These are phyloP conservation scores for Mizuhopecten yessoensis DNA, from an alignment of 1,140 invertebrate genomes.

Conservation along the genomic window DNA sequence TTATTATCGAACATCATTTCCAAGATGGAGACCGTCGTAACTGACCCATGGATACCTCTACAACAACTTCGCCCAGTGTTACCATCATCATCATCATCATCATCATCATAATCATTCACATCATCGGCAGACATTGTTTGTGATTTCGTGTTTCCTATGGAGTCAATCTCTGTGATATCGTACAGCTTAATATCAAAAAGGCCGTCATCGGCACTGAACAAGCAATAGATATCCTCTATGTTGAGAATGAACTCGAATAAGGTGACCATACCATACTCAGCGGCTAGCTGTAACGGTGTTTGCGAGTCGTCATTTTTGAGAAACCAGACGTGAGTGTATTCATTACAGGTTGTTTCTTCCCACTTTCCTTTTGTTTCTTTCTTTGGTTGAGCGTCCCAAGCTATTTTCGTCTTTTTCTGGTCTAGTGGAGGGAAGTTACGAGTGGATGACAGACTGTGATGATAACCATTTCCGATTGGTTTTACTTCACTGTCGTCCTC, in stretches of 20 bases:
- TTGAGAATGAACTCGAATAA: conserved; percentile 61
- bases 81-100: no score
- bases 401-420: background rate
- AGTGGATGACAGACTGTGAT: background rate
- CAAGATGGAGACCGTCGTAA: conserved; percentile 59
- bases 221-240: conserved; percentile 64
- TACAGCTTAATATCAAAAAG: conserved; percentile 70
- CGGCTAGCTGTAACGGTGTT: conserved; percentile 58
- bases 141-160: conserved; percentile 49
- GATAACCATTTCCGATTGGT: background rate
- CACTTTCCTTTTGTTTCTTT: background rate
- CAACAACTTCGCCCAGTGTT: conserved; percentile 50
- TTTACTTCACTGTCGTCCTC: background rate
- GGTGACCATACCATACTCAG: conserved; percentile 41
- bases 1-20: conserved; percentile 68
- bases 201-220: conserved; percentile 69
- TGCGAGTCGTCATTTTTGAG: conserved; percentile 56
- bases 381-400: background rate
- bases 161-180: conserved; percentile 73
- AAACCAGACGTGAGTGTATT: conserved; percentile 59
- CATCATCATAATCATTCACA: no score
- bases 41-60: conserved; percentile 47
- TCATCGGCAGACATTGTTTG: conserved; percentile 51
- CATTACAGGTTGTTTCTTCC: conserved; percentile 40
- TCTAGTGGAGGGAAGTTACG: background rate